Evolutionary conservation across 2,888 invertebrate genomes (phyloP).

Genomic region (Aporophyla lueneburgensis): DNA sequence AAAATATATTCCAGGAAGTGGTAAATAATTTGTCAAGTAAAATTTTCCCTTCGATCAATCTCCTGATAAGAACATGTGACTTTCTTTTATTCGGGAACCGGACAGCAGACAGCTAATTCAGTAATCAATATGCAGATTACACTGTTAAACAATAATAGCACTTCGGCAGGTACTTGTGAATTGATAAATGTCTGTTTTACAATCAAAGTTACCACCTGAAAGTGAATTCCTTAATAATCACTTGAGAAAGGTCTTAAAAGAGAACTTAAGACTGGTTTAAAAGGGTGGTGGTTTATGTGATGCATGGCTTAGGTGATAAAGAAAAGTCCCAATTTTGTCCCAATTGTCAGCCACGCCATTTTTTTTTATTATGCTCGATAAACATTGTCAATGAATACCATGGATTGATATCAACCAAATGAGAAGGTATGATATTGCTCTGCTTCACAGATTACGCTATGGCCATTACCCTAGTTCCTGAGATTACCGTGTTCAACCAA

Average conservation of each 20-base stretch:
- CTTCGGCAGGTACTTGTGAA: conserved; percentile 37
- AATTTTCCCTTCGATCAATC: conserved; percentile 37
- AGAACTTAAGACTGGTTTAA: no score
- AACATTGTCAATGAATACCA: no score
- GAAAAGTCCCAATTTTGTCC: no score
- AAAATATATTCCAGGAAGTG: conserved; percentile 25
- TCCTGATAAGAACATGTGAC: conserved; percentile 35
- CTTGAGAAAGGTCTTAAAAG: neutral
- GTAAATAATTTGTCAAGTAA: conserved; percentile 39
- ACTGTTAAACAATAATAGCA: conserved; percentile 50
- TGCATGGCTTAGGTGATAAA: no score
- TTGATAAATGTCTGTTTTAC: conserved; percentile 42
- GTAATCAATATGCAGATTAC: conserved; percentile 62
- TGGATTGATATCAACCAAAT: neutral
- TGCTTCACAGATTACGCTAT: neutral
- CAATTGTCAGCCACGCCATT: no score
- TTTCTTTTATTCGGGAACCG: conserved; percentile 38
- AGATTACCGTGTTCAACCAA: no score
- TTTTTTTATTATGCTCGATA: no score
- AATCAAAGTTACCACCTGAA: conserved; percentile 7
- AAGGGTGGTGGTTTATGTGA: no score
- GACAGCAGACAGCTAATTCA: conserved; percentile 36
- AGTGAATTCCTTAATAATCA: neutral
- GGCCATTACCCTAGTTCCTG: neutral
- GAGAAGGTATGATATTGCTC: neutral